These are phyloP conservation scores for Rhinogobius similis DNA, from an alignment of 2,113 vertebrate species.

Conservation along the genomic window DNA sequence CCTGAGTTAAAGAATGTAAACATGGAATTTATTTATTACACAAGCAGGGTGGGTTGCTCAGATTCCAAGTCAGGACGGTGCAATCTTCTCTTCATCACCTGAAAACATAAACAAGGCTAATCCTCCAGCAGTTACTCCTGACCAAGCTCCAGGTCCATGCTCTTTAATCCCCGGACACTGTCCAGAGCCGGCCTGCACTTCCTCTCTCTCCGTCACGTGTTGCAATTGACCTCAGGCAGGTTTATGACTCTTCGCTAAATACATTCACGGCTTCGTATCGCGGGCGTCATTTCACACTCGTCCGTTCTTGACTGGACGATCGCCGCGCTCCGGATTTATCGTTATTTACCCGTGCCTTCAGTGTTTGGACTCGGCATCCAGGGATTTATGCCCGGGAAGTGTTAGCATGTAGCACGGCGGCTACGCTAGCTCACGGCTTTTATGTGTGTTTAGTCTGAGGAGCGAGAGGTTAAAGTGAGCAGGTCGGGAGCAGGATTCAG, in stretches of 20 bases:
- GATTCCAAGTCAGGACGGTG: too few species aligned
- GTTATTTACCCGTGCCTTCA: neutral
- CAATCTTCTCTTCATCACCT: too few species aligned
- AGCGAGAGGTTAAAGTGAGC: neutral
- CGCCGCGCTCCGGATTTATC: neutral
- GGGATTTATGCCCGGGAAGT: conserved; percentile 4
- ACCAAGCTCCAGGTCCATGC: neutral
- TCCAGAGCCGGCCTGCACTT: conserved; percentile 14
- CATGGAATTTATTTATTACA: too few species aligned
- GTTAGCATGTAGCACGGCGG: conserved; percentile 4
- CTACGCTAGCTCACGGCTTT: neutral
- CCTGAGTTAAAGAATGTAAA: too few species aligned
- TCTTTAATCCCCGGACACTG: neutral
- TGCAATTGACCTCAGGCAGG: conserved; percentile 45
- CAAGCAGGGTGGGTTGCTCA: too few species aligned
- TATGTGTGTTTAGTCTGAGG: conserved; percentile 6
- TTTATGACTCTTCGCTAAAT: conserved; percentile 42
- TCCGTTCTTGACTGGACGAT: neutral
- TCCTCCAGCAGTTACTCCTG: neutral
- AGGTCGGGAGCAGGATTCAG: neutral
- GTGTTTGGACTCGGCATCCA: neutral
- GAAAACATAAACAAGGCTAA: neutral
- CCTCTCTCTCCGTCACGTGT: conserved; percentile 30
- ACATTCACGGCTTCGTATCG: neutral
- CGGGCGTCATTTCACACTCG: neutral